Percentiles rank a stretch among this genome's conserved stretches.
These are phyloP conservation scores for Thyatira batis DNA, from an alignment of 2,888 invertebrate species.

Conservation along the genomic window DNA sequence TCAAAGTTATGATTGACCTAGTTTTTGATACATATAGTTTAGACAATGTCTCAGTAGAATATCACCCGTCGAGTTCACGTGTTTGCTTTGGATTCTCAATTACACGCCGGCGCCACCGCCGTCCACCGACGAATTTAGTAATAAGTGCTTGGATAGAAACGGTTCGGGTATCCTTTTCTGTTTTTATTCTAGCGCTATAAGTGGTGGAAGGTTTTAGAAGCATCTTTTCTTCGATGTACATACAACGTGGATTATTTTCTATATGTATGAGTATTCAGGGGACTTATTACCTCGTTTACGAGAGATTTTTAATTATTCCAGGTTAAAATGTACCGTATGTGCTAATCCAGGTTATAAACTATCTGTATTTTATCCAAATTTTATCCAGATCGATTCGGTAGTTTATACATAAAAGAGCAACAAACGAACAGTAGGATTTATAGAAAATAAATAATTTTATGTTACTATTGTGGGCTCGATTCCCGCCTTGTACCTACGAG, in stretches of 20 bases:
- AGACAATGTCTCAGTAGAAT: neutral
- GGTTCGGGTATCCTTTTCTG: constrained; percentile 12
- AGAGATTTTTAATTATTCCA: too few species aligned
- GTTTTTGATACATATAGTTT: neutral
- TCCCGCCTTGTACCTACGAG: too few species aligned
- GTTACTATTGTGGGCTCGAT: too few species aligned
- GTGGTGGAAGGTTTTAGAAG: constrained; percentile 15
- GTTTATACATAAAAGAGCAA: too few species aligned
- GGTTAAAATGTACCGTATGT: too few species aligned
- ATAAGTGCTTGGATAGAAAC: constrained; percentile 30
- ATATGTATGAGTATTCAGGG: neutral
- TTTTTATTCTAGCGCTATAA: constrained; percentile 23
- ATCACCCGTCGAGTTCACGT: constrained; percentile 1
- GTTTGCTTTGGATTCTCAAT: constrained; percentile 36
- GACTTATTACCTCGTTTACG: too few species aligned
- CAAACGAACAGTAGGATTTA: too few species aligned
- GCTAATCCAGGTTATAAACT: too few species aligned
- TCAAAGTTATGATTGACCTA: too few species aligned
- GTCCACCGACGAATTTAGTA: constrained; percentile 11
- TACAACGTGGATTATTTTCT: neutral
- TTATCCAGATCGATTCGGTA: too few species aligned
- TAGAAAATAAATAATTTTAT: too few species aligned
- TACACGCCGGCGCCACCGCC: constrained; percentile 17
- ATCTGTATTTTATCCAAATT: too few species aligned
- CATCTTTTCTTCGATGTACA: constrained; percentile 11